Conservation (phyloP, 1,140 invertebrate genomes). For the Hypothenemus hampei region DNA sequence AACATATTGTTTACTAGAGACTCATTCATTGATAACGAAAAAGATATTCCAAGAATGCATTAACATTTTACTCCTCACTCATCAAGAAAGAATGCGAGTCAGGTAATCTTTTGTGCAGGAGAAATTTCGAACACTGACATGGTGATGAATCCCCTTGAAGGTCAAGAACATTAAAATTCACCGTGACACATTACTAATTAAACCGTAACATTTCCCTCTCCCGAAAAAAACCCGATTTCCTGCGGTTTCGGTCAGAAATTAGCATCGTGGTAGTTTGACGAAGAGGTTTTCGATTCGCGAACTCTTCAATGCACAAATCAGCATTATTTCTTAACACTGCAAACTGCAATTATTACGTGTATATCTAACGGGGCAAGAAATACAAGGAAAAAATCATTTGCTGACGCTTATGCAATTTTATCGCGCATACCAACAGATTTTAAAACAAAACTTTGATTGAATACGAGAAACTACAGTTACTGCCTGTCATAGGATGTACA, state of each 20-base stretch:
- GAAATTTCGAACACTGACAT: not conserved
- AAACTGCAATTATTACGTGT: too few species aligned
- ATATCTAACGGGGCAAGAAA: too few species aligned
- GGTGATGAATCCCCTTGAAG: not conserved
- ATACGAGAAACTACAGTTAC: too few species aligned
- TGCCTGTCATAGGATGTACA: too few species aligned
- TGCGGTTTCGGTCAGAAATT: not conserved
- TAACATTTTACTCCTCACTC: not conserved
- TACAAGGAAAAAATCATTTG: too few species aligned
- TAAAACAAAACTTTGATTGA: too few species aligned
- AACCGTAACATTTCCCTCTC: not conserved
- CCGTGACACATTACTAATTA: not conserved
- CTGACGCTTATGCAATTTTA: too few species aligned
- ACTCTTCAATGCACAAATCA: too few species aligned
- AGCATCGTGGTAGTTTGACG: not conserved
- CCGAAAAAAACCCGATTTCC: too few species aligned
- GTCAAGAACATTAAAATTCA: not conserved
- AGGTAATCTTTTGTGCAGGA: not conserved
- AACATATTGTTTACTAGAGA: conserved; percentile 29
- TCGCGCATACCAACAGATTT: too few species aligned
- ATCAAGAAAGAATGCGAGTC: not conserved
- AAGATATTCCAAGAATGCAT: not conserved
- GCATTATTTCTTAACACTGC: too few species aligned
- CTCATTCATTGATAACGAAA: not conserved
- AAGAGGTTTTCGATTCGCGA: too few species aligned